These are phyloP conservation scores for Andrena trimmerana DNA, from an alignment of 2,888 invertebrate species.

Conservation along the genomic window DNA sequence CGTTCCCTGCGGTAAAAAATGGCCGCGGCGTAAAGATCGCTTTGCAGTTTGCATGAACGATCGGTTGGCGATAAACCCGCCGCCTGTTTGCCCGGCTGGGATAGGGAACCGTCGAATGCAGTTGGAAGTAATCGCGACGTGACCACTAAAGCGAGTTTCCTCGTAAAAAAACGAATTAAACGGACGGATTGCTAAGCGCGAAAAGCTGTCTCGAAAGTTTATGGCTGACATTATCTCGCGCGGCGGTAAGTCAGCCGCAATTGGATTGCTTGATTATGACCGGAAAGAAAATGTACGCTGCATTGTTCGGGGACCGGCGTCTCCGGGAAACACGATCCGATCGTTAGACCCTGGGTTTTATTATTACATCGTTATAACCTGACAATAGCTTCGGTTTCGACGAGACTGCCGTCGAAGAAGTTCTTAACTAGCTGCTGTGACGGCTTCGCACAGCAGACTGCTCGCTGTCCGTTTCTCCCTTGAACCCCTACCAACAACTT, in stretches of 20 bases:
- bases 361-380: conserved; percentile 73
- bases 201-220: conserved; percentile 70
- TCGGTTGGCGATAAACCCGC: not conserved
- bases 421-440: conserved; percentile 70
- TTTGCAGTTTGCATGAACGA: conserved; percentile 17
- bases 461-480: conserved; percentile 29
- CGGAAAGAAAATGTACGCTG: conserved; percentile 72
- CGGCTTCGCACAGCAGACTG: conserved; percentile 13
- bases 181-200: conserved; percentile 54
- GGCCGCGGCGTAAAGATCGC: conserved; percentile 4
- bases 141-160: conserved; percentile 37
- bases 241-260: conserved; percentile 52
- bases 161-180: conserved; percentile 57
- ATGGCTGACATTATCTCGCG: conserved; percentile 58
- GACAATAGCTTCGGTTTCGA: conserved; percentile 71
- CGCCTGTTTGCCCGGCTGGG: not conserved
- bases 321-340: conserved; percentile 72
- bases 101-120: not conserved
- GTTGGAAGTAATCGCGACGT: conserved; percentile 11
- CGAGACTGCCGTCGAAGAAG: conserved; percentile 64
- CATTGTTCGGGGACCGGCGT: conserved; percentile 70
- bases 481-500: conserved; percentile 15
- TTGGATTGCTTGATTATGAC: conserved; percentile 71
- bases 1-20: conserved; percentile 15
- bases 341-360: conserved; percentile 72